A percentile compares a stretch with the other conserved stretches of the same genome.
phyloP scores from a whole-genome alignment of 2,113 vertebrate species.

The Micromys minutus region DNA sequence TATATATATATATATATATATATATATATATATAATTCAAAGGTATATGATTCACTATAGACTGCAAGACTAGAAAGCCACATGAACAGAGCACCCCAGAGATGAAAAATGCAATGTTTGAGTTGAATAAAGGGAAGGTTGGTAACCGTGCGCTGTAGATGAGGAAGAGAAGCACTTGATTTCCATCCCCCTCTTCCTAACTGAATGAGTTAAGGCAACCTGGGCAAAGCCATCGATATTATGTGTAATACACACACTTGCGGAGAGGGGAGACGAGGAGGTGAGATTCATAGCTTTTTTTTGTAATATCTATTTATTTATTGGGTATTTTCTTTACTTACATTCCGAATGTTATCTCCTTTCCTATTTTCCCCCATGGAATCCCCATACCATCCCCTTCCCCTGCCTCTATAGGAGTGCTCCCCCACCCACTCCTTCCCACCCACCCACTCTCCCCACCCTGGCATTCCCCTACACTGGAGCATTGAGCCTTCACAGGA shows the following conservation, averaged over 20 bases:
- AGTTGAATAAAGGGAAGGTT: neutral
- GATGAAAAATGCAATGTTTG: neutral
- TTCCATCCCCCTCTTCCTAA: neutral
- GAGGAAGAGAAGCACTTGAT: neutral
- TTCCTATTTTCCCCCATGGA: too few relatives aligned
- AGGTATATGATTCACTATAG: neutral
- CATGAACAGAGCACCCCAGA: neutral
- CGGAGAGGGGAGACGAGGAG: neutral
- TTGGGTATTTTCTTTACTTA: too few relatives aligned
- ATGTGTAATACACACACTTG: neutral
- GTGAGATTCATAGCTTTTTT: too few relatives aligned
- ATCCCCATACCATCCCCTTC: too few relatives aligned
- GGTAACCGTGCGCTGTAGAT: neutral
- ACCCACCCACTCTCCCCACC: too few relatives aligned
- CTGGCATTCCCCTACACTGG: too few relatives aligned
- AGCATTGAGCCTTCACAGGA: too few relatives aligned
- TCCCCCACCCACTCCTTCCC: too few relatives aligned
- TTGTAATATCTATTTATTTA: too few relatives aligned
- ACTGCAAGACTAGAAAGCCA: too few relatives aligned
- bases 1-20: neutral
- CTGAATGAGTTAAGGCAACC: neutral
- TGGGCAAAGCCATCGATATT: neutral
- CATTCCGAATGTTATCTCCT: too few relatives aligned
- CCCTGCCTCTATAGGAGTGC: too few relatives aligned
- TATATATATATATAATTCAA: neutral